Conservation (phyloP, 2,888 invertebrate species). For the Nephrotoma guestfalica region DNA sequence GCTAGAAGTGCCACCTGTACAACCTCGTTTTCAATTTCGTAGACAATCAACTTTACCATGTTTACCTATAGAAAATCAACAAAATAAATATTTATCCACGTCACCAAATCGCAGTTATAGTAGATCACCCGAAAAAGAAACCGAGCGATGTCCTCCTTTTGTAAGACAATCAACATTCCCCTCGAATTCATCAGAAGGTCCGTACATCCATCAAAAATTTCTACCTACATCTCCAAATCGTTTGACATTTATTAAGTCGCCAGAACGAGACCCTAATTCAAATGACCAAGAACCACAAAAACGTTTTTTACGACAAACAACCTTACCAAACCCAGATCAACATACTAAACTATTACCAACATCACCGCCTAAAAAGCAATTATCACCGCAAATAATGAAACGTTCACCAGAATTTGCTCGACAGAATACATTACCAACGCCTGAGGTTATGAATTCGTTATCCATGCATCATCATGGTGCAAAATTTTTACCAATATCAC, state of each 20-base stretch:
- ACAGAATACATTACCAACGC: slow-evolving; percentile 29
- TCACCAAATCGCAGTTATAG: slow-evolving; percentile 29
- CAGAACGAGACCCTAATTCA: slow-evolving; percentile 9
- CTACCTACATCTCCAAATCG: slow-evolving; percentile 25
- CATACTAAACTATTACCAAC: slow-evolving; percentile 29
- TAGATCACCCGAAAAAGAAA: slow-evolving; percentile 29
- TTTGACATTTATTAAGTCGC: slow-evolving; percentile 11
- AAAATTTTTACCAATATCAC: slow-evolving; percentile 30
- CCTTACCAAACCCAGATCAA: slow-evolving; percentile 30
- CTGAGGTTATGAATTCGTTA: slow-evolving; percentile 27
- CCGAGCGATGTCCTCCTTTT: slow-evolving; percentile 26
- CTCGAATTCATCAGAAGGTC: slow-evolving; percentile 15
- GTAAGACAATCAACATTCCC: slow-evolving; percentile 30
- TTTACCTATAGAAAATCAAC: slow-evolving; percentile 15
- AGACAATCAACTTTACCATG: slow-evolving; percentile 30
- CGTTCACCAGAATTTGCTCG: slow-evolving; percentile 30
- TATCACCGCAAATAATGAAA: slow-evolving; percentile 26
- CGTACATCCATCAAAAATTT: slow-evolving; percentile 19
- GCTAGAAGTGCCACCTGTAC: not conserved
- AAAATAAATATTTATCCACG: slow-evolving; percentile 24
- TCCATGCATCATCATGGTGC: slow-evolving; percentile 21
- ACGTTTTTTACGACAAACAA: slow-evolving; percentile 24
- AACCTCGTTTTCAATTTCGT: slow-evolving; percentile 19
- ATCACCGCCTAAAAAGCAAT: slow-evolving; percentile 29
- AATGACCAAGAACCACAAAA: slow-evolving; percentile 18